A percentile compares a stretch with the other conserved stretches of the same genome.
Evolutionary conservation across 2,797 vertebrate species (phyloP).

Genomic region (Salmo trutta): DNA sequence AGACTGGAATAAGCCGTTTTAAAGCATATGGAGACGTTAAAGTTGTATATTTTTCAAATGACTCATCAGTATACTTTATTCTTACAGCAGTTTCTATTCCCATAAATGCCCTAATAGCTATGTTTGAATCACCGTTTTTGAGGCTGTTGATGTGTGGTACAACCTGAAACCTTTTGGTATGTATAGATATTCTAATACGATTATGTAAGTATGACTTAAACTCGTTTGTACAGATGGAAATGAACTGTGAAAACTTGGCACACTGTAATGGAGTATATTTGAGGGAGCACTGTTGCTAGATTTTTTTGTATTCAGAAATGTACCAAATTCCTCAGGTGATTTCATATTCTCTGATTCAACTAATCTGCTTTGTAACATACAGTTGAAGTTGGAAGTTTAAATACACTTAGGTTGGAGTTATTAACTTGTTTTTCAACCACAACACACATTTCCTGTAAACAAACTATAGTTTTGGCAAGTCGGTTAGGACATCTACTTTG

Average conservation of each 20-base stretch:
- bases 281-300: slow-evolving; percentile 50
- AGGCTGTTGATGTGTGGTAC: slow-evolving; percentile 42
- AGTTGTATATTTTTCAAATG: slow-evolving; percentile 59
- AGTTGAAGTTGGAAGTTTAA: too few relatives aligned
- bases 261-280: slow-evolving; percentile 68
- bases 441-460: too few relatives aligned
- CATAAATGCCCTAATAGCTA: slow-evolving; percentile 52
- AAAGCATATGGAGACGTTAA: slow-evolving; percentile 49
- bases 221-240: slow-evolving; percentile 66
- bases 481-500: too few relatives aligned
- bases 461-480: too few relatives aligned
- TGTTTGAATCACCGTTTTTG: slow-evolving; percentile 44
- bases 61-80: slow-evolving; percentile 38
- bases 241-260: slow-evolving; percentile 76
- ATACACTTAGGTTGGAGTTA: too few relatives aligned
- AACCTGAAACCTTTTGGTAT: slow-evolving; percentile 59
- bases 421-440: too few relatives aligned
- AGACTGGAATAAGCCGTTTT: slow-evolving; percentile 91
- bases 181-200: slow-evolving; percentile 65
- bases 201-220: slow-evolving; percentile 51
- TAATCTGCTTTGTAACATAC: slow-evolving; percentile 50
- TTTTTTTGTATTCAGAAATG: slow-evolving; percentile 46
- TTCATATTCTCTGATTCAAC: slow-evolving; percentile 55
- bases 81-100: slow-evolving; percentile 24
- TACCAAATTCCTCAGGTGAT: slow-evolving; percentile 75